Conservation (phyloP, 2,797 vertebrate genomes). For the Phataginus tricuspis region DNA sequence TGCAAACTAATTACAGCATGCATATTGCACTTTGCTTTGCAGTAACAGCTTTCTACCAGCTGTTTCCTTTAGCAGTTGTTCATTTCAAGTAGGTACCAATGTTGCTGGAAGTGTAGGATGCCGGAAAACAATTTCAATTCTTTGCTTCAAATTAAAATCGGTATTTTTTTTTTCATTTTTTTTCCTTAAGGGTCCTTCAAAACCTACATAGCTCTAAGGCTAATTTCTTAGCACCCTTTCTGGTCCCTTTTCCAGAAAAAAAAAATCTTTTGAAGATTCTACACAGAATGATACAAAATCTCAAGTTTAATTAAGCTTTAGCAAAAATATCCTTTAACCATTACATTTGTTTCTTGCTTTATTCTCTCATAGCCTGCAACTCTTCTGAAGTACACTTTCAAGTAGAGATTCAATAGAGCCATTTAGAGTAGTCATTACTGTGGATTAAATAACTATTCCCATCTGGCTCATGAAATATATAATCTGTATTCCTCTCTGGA, state of each 20-base stretch:
- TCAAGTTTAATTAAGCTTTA: slow-evolving; percentile 82
- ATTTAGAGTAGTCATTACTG: slow-evolving; percentile 76
- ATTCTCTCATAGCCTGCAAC: slow-evolving; percentile 80
- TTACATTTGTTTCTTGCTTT: slow-evolving; percentile 79
- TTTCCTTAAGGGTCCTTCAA: slow-evolving; percentile 57
- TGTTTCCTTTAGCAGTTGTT: slow-evolving; percentile 81
- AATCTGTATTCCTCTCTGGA: slow-evolving; percentile 76
- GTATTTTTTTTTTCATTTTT: slow-evolving; percentile 24
- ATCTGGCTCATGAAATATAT: slow-evolving; percentile 80
- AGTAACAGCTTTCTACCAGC: slow-evolving; percentile 78
- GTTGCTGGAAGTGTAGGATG: slow-evolving; percentile 65
- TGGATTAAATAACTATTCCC: slow-evolving; percentile 82
- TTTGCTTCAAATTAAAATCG: slow-evolving; percentile 75
- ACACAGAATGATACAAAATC: slow-evolving; percentile 71
- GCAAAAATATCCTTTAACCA: slow-evolving; percentile 80
- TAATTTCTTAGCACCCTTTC: slow-evolving; percentile 72
- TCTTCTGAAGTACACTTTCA: slow-evolving; percentile 75
- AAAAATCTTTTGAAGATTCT: slow-evolving; percentile 66
- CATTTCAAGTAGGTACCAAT: slow-evolving; percentile 81
- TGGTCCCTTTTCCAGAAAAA: slow-evolving; percentile 56
- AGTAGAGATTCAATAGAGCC: slow-evolving; percentile 77
- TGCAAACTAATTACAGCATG: slow-evolving; percentile 75
- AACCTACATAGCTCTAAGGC: slow-evolving; percentile 73
- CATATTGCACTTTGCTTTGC: slow-evolving; percentile 77
- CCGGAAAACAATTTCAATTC: slow-evolving; percentile 72